Percentiles rank a stretch among this genome's conserved stretches.
Conservation (phyloP, 92 coral and sea anemone genomes). For the Porites lobata region DNA sequence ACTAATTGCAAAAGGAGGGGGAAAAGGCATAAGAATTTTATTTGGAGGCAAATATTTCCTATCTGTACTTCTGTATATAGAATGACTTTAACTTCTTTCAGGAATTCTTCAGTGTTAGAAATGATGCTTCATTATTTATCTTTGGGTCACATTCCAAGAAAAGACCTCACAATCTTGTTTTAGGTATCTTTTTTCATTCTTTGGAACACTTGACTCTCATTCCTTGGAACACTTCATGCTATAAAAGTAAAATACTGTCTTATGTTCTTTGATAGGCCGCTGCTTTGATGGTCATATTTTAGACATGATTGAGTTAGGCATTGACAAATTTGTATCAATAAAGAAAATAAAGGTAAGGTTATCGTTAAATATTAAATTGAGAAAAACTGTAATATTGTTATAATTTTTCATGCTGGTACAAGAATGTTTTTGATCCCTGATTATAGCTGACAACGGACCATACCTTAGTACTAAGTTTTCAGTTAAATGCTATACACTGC, state of each 20-base stretch:
- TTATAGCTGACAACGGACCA: no score
- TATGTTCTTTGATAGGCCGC: conserved; percentile 69
- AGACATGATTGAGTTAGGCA: conserved; percentile 95
- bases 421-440: no score
- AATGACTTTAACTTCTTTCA: conserved; percentile 28
- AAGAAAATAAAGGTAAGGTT: conserved; percentile 80
- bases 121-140: conserved; percentile 91
- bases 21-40: no score
- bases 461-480: no score
- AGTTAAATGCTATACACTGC: no score
- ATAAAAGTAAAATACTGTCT: not conserved
- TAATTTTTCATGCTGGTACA: no score
- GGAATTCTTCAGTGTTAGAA: conserved; percentile 96
- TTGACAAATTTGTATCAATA: conserved; percentile 79
- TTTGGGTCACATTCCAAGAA: conserved; percentile 99
- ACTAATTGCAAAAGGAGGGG: no score
- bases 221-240: not conserved
- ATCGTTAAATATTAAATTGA: no score
- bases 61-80: not conserved
- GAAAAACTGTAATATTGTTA: no score
- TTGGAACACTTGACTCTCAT: not conserved
- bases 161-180: conserved; percentile 92
- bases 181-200: conserved; percentile 69
- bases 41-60: no score
- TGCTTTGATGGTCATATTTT: conserved; percentile 95